These are phyloP conservation scores for Amblyopsis rosae DNA, from an alignment of 2,113 vertebrate genomes.

Conservation along the genomic window DNA sequence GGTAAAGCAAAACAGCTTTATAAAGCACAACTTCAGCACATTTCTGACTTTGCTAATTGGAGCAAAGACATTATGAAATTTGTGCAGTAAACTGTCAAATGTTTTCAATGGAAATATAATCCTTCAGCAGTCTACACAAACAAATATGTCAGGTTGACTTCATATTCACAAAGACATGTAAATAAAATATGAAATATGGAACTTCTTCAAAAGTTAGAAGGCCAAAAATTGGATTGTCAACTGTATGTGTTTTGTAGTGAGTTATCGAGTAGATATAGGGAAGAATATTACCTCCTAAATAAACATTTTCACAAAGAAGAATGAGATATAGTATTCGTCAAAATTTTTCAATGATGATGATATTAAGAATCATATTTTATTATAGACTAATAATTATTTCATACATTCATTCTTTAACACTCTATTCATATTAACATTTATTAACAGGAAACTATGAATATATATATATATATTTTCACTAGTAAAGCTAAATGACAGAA, in stretches of 20 bases:
- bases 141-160: slow-evolving; percentile 48
- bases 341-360: slow-evolving; percentile 61
- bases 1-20: slow-evolving; percentile 42
- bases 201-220: slow-evolving; percentile 6
- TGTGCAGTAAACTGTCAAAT: slow-evolving; percentile 27
- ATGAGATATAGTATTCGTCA: slow-evolving; percentile 66
- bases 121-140: slow-evolving; percentile 56
- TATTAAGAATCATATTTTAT: slow-evolving; percentile 72
- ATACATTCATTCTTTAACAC: slow-evolving; percentile 83
- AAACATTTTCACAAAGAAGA: slow-evolving; percentile 73
- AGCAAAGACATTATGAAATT: slow-evolving; percentile 20
- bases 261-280: slow-evolving; percentile 44
- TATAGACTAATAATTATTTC: slow-evolving; percentile 78
- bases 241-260: slow-evolving; percentile 51
- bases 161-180: slow-evolving; percentile 45
- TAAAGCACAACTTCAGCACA: slow-evolving; percentile 42
- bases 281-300: slow-evolving; percentile 54
- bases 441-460: slow-evolving; percentile 74
- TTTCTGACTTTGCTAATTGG: slow-evolving; percentile 9
- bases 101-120: slow-evolving; percentile 63
- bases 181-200: slow-evolving; percentile 29
- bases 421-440: slow-evolving; percentile 82
- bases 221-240: slow-evolving; percentile 45
- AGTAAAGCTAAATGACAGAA: slow-evolving; percentile 70
- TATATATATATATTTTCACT: slow-evolving; percentile 57